Conservation (phyloP, 2,888 invertebrate genomes). For the Eupithecia centaureata region DNA sequence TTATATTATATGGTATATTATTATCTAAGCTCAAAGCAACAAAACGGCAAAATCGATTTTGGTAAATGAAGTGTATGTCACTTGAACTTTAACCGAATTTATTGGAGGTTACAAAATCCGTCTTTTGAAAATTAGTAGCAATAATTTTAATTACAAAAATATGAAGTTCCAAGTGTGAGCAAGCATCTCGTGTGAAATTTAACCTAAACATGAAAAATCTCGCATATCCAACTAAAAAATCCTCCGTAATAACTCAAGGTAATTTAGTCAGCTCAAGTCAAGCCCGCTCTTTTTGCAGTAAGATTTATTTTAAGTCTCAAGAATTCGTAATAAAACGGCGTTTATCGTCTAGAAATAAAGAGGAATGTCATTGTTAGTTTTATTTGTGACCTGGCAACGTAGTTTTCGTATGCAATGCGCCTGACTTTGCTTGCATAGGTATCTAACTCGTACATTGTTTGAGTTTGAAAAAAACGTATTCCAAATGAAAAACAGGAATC, state of each 20-base stretch:
- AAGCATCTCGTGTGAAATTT: too few species aligned
- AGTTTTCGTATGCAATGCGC: constrained; percentile 48
- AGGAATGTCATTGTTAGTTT: constrained; percentile 54
- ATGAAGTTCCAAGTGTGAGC: too few species aligned
- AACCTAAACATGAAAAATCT: not conserved
- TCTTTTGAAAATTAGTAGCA: too few species aligned
- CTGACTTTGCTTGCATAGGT: constrained; percentile 45
- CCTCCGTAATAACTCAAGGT: constrained; percentile 24
- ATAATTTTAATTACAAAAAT: too few species aligned
- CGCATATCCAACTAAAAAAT: constrained; percentile 8
- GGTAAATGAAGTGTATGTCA: not conserved
- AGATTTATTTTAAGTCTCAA: constrained; percentile 36
- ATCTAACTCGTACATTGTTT: constrained; percentile 36
- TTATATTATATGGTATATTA: not conserved
- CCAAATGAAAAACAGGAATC: not conserved
- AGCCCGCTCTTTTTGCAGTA: constrained; percentile 30
- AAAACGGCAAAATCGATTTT: not conserved
- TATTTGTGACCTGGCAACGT: constrained; percentile 45
- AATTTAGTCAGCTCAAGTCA: constrained; percentile 30
- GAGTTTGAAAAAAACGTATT: too few species aligned
- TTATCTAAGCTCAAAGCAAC: not conserved
- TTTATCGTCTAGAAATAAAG: constrained; percentile 57
- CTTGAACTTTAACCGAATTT: too few species aligned
- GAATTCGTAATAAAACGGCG: constrained; percentile 38
- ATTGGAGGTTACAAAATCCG: too few species aligned